phyloP scores from a whole-genome alignment of 23 tunicate species.

The Diplosoma virens region DNA sequence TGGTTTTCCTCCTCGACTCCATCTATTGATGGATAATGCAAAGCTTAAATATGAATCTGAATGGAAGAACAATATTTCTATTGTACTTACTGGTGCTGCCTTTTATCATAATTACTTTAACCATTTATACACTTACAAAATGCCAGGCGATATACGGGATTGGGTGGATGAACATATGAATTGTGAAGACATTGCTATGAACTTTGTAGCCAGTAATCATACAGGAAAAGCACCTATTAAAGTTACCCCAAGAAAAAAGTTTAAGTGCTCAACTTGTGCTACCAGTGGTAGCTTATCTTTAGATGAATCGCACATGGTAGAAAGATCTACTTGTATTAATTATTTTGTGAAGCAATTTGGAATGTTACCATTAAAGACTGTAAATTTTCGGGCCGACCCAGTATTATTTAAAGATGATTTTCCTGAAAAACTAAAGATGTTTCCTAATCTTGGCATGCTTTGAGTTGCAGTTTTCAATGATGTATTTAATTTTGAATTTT shows the following conservation, averaged over 20 bases:
- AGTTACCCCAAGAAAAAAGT: conserved; percentile 96
- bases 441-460: conserved; percentile 61
- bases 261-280: conserved; percentile 73
- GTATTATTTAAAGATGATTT: conserved; percentile 83
- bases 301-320: conserved; percentile 96
- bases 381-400: conserved; percentile 87
- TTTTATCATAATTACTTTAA: conserved; percentile 95
- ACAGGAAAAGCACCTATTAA: conserved; percentile 97
- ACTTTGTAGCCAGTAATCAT: conserved; percentile 68
- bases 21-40: conserved; percentile 63
- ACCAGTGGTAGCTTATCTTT: conserved; percentile 77
- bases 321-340: conserved; percentile 85
- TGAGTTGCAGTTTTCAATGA: background rate
- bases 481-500: background rate
- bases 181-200: conserved; percentile 97
- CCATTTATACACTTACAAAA: conserved; percentile 72
- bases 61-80: conserved; percentile 87
- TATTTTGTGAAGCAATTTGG: conserved; percentile 69
- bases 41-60: conserved; percentile 79
- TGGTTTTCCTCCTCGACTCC: conserved; percentile 90
- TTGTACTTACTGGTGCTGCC: conserved; percentile 94
- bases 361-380: conserved; percentile 70
- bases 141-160: conserved; percentile 79
- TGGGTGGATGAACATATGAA: conserved; percentile 98
- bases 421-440: conserved; percentile 69